A percentile compares a stretch with the other conserved stretches of the same genome.
Conservation (phyloP, 2,888 invertebrate genomes). For the Harpalus rubripes region DNA sequence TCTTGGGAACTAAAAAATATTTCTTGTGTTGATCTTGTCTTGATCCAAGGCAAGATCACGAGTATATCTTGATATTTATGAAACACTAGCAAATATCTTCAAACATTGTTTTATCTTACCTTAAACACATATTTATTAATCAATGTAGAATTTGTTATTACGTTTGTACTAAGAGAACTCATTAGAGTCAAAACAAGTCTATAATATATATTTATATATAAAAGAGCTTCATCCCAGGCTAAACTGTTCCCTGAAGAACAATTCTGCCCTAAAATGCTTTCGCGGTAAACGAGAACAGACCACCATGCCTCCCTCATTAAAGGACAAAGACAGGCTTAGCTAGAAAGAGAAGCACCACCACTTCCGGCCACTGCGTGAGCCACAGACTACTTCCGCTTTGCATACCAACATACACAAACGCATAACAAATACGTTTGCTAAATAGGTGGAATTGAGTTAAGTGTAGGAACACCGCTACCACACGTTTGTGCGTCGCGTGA, state of each 20-base stretch:
- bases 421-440: background rate
- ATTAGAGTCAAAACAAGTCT: background rate
- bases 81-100: too few relatives aligned
- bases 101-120: too few relatives aligned
- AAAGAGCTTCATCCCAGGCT: background rate
- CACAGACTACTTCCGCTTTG: background rate
- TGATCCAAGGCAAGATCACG: too few relatives aligned
- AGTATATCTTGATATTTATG: too few relatives aligned
- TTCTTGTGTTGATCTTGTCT: too few relatives aligned
- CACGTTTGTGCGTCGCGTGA: conserved; percentile 17
- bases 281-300: background rate
- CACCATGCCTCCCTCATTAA: background rate
- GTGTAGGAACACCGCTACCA: background rate
- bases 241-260: background rate
- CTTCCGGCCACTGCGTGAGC: conserved; percentile 22
- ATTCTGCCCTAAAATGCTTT: background rate
- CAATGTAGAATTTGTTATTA: background rate
- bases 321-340: background rate
- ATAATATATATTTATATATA: background rate
- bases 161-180: background rate
- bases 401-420: background rate
- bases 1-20: too few relatives aligned
- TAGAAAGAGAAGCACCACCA: background rate
- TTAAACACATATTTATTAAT: too few relatives aligned
- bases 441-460: conserved; percentile 1